Percentiles rank a stretch among this genome's conserved stretches.
Evolutionary conservation across 37 sponge, comb jelly and placozoan species (phyloP).

Genomic region (Diacarnus erythraeanus): DNA sequence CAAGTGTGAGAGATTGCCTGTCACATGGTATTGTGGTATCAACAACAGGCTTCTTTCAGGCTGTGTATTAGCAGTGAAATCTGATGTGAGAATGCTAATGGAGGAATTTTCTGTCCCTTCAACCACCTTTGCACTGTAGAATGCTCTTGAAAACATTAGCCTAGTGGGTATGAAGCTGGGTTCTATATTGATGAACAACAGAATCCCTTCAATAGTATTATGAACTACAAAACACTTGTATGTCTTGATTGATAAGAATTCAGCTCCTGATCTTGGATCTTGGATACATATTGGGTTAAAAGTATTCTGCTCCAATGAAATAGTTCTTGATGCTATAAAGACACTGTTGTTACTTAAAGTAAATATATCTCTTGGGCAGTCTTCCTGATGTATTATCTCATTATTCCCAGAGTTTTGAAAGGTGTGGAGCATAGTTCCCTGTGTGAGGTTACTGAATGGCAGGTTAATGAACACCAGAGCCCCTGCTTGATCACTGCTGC

Average conservation of each 20-base stretch:
- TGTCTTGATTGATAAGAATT: slow-evolving; percentile 23
- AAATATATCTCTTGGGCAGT: slow-evolving; percentile 37
- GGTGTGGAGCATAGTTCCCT: slow-evolving; percentile 6
- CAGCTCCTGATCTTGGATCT: neutral
- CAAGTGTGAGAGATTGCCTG: neutral
- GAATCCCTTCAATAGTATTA: neutral
- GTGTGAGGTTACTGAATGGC: slow-evolving; percentile 3
- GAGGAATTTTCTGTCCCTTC: slow-evolving; percentile 22
- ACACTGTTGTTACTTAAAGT: slow-evolving; percentile 14
- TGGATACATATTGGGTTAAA: neutral
- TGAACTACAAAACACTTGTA: slow-evolving; percentile 29
- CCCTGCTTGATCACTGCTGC: neutral
- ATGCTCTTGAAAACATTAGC: slow-evolving; percentile 30
- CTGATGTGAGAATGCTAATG: neutral
- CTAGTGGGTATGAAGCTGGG: slow-evolving; percentile 2
- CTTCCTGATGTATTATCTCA: neutral
- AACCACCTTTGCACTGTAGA: slow-evolving; percentile 29
- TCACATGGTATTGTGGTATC: slow-evolving; percentile 24
- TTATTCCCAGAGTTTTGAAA: neutral
- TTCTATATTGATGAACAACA: slow-evolving; percentile 17
- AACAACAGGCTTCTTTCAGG: slow-evolving; percentile 2
- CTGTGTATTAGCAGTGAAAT: neutral
- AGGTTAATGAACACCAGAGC: neutral
- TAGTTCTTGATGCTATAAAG: neutral
- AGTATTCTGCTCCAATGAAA: neutral